These are phyloP conservation scores for Cygnus olor DNA, from an alignment of 2,797 vertebrate species.

Conservation along the genomic window DNA sequence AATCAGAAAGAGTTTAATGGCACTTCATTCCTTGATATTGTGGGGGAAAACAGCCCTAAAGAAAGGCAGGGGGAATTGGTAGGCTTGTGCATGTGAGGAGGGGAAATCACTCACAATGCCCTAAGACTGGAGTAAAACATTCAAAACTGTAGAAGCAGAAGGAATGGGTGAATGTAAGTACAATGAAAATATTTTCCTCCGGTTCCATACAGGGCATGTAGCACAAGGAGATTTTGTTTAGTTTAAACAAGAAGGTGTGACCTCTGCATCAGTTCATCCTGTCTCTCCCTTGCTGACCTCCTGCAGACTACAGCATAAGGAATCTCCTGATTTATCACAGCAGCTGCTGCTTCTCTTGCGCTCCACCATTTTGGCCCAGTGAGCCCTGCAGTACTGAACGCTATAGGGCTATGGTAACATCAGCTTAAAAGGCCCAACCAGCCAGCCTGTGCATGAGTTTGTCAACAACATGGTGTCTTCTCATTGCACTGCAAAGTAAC, in stretches of 20 bases:
- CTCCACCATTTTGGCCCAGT: not conserved
- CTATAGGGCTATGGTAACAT: not conserved
- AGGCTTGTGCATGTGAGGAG: not conserved
- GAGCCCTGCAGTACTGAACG: not conserved
- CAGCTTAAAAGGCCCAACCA: not conserved
- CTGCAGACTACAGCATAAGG: not conserved
- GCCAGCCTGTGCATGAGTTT: not conserved
- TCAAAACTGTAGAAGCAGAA: not conserved
- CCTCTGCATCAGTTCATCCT: not conserved
- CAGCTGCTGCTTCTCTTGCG: not conserved
- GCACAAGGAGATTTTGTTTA: not conserved
- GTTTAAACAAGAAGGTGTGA: not conserved
- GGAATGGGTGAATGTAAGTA: not conserved
- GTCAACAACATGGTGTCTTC: not conserved
- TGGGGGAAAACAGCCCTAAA: not conserved
- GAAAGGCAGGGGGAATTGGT: not conserved
- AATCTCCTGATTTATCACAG: not conserved
- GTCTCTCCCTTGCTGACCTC: not conserved
- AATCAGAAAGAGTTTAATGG: not conserved
- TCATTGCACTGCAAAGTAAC: not conserved
- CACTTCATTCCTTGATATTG: not conserved
- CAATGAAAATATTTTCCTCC: not conserved
- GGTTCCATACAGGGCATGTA: not conserved
- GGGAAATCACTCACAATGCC: not conserved
- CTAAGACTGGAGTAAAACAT: not conserved